Evolutionary conservation across 2,113 vertebrate species (phyloP).

Genomic region (Orientallactaga bullata): DNA sequence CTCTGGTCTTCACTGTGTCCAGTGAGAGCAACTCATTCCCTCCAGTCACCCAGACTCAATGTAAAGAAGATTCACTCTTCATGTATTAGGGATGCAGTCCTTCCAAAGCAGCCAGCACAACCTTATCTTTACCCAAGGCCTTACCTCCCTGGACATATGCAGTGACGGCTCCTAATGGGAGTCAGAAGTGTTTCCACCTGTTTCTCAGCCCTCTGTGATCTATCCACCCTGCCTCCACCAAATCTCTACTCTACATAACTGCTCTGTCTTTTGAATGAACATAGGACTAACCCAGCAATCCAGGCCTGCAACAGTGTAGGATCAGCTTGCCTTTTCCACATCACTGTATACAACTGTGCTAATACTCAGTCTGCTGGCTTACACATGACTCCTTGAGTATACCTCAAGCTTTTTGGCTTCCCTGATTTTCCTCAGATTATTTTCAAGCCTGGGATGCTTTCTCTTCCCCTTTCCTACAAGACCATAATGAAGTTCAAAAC

Average conservation of each 20-base stretch:
- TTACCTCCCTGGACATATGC: background rate
- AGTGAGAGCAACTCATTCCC: background rate
- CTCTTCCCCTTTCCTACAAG: slow-evolving; percentile 9
- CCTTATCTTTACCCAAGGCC: background rate
- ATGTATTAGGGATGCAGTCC: background rate
- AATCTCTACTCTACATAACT: background rate
- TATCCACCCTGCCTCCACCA: background rate
- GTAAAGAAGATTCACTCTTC: background rate
- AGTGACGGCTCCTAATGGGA: background rate
- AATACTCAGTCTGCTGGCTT: background rate
- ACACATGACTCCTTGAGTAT: background rate
- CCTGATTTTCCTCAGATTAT: background rate
- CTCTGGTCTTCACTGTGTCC: background rate
- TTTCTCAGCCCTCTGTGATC: background rate
- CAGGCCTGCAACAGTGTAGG: background rate
- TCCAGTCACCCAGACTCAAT: background rate
- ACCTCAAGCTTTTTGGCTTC: background rate
- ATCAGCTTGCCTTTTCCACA: background rate
- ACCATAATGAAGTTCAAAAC: slow-evolving; percentile 22
- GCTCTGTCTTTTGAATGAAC: background rate
- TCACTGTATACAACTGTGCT: background rate
- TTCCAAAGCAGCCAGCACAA: background rate
- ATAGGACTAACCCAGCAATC: background rate
- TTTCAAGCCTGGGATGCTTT: background rate
- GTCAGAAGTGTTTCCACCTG: background rate